Evolutionary conservation across 1,140 invertebrate genomes (phyloP), one percentile per base, ranked within the genome.

Genomic region (Globodera rostochiensis): DNA sequence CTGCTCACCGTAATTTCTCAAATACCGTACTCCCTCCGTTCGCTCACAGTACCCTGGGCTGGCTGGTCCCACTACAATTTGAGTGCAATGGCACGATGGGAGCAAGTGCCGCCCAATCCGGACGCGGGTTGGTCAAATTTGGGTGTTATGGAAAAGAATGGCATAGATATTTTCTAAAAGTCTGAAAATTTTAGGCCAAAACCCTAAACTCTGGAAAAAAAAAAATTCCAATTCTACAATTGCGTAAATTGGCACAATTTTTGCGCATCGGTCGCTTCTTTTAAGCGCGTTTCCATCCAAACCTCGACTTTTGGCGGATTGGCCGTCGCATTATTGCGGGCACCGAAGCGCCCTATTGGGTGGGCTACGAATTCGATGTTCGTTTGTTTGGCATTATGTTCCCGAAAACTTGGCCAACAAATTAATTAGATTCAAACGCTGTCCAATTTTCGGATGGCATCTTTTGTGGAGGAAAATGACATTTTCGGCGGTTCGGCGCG

Each of bases 11-110:
- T 25, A 25, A 25, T 25, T 25, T 25, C 25, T 25, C 25, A 25
- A 25, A 13, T 53, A 53, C 67, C n/a, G 67, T 69, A 21, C 19
- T 19, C 25, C 46, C 25, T 36, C 36, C 36, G 1, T 36, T 3
- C 36, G 1, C 36, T 71, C 25, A 82, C 84, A 13, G 88, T 89
- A 36, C 88, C 88, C 50, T 89, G 88, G 88, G 88, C 88, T 64
- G 88, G 88, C 36, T 89, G 88, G 88, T 90, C 88, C 9, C 88
- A 89, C 79, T 89, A 89, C 79, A 89, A 89, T 75, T 57, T 89
- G 46, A 90, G 84, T 25, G 88, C 88, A 15, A 90, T 89, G 88
- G 84, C 85, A 21, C 67, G 81, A 64, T 89, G 88, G 88, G 88
- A 89, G 69, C 88, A 89, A 78, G 85, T 88, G 7, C 88, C 88